These are phyloP conservation scores for Toxotes chatareus DNA, from an alignment of 2,113 vertebrate genomes.

Conservation along the genomic window DNA sequence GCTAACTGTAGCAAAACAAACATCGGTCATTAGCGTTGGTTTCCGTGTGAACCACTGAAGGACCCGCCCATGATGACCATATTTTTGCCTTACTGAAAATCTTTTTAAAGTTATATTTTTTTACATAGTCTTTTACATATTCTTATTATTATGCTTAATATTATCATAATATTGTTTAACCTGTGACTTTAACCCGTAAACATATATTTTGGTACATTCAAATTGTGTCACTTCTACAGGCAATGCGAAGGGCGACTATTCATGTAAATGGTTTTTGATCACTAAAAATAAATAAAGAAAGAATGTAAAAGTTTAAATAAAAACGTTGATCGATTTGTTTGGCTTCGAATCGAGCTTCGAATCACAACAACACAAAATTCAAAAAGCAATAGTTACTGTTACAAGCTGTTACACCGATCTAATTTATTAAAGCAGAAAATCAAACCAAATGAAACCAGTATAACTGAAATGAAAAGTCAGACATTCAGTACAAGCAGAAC, in stretches of 20 bases:
- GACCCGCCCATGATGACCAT: conserved; percentile 50
- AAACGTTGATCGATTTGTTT: too few species aligned
- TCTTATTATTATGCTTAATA: accelerated
- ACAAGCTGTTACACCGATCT: neutral
- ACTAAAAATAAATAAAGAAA: too few species aligned
- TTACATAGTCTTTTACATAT: accelerated
- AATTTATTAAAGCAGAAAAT: neutral
- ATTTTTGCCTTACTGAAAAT: conserved; percentile 66
- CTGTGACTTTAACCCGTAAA: accelerated
- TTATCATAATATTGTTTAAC: accelerated
- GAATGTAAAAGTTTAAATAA: too few species aligned
- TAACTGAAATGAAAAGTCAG: neutral
- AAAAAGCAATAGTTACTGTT: too few species aligned
- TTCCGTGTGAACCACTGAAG: conserved; percentile 68
- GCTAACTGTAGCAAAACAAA: conserved; percentile 78
- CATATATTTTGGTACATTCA: neutral
- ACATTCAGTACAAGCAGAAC: neutral
- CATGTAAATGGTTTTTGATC: neutral
- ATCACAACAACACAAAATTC: too few species aligned
- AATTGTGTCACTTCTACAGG: neutral
- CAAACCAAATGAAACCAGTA: neutral
- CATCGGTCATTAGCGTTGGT: conserved; percentile 69
- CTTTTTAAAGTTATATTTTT: neutral
- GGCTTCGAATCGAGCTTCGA: too few species aligned
- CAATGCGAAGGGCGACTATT: neutral